Percentiles rank a stretch among this genome's conserved stretches.
Evolutionary conservation across 2,797 vertebrate genomes (phyloP).

Genomic region (Parauchenoglanis punctatus): DNA sequence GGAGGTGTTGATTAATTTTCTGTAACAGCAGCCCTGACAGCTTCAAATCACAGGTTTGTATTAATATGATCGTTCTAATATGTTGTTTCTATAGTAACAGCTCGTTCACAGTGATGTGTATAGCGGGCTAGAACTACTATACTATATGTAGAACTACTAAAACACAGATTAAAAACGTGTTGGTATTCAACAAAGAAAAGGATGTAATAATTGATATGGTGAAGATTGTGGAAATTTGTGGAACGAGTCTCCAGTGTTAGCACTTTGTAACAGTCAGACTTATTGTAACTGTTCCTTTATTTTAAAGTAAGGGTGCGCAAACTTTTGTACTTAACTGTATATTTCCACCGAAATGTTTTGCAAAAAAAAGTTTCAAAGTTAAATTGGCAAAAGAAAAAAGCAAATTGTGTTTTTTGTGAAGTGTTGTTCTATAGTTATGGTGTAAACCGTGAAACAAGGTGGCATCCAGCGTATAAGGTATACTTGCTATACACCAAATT

Average conservation of each 20-base stretch:
- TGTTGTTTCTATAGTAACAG: not conserved
- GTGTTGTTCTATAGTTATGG: not conserved
- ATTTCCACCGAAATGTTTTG: too few species aligned
- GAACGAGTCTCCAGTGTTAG: conserved; percentile 3
- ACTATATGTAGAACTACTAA: not conserved
- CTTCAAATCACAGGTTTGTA: not conserved
- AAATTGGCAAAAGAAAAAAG: not conserved
- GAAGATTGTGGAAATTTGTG: not conserved
- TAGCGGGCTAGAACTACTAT: not conserved
- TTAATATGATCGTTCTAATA: not conserved
- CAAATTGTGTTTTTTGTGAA: not conserved
- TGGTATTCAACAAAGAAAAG: not conserved
- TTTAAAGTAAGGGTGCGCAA: not conserved
- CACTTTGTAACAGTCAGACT: not conserved
- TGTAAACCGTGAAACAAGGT: conserved; percentile 5
- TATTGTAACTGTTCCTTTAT: not conserved
- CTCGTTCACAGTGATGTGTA: not conserved
- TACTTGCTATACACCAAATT: not conserved
- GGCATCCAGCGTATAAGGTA: not conserved
- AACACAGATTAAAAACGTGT: not conserved
- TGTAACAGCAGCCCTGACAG: not conserved
- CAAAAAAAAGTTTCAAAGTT: not conserved
- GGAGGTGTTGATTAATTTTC: not conserved
- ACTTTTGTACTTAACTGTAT: conserved; percentile 14
- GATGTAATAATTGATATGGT: not conserved